Evolutionary conservation across 1,140 invertebrate species (phyloP), one percentile per base, ranked within the genome.

Genomic region (Zophobas atratus): DNA sequence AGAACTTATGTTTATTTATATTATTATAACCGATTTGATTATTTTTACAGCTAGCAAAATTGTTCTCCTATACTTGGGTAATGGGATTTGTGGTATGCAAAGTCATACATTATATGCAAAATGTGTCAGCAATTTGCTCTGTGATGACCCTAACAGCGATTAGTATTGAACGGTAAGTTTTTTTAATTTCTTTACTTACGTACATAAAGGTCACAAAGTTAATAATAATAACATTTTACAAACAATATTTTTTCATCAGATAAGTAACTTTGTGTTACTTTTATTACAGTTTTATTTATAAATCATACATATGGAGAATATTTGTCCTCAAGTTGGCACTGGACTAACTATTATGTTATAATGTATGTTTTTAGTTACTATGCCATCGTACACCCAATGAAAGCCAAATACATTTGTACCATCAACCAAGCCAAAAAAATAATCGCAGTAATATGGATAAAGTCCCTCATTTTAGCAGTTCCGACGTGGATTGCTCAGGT

Each of bases 91-190:
- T 93, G 79, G 85, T 93, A 57, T 95, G 94, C 87, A 94, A 94
- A 85, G 87, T 88, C 48, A 92, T 94, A 1, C 91, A 94, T 84
- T 95, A 94, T 86, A 89, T 94, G 84, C 94, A 94, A 85, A 93
- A 91, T 82, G 91, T 94, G 8, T 93, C 93, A 1, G 91, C 92
- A 41, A 92, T 94, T 72, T 94, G 93, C 82, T 94, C 93, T 1
- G 93, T 95, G 6, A 87, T 94, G 6, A 95, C 93, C 0, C 87
- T 95, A 6, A 94, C 93, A 1, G 90, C 91, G n/a, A 94, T 95
- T 88, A 94, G 93, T 79, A 87, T 94, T 36, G 94, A 94, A 86
- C 91, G 94, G 93, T 94, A 88, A 87, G 86, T 72, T 55, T 46
- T 39, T 51, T 57, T 33, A 34, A 55, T 32, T 55, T 20, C 32